Conservation (phyloP, 2,797 vertebrate genomes). For the Lophotriccus pileatus region DNA sequence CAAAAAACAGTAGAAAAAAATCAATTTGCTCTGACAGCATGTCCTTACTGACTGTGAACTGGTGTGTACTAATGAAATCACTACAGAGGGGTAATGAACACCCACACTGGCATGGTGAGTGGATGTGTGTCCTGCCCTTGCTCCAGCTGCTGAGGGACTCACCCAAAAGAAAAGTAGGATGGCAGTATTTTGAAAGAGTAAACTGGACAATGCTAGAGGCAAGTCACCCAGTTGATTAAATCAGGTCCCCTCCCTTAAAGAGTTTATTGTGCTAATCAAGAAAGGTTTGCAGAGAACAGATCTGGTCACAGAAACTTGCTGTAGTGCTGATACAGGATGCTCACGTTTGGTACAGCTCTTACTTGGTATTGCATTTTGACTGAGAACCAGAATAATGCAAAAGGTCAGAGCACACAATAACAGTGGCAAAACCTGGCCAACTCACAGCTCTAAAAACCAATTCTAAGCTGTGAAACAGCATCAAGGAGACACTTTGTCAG, state of each 20-base stretch:
- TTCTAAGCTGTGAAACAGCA: neutral
- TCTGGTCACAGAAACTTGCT: neutral
- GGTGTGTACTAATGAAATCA: neutral
- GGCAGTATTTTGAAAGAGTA: neutral
- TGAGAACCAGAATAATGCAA: neutral
- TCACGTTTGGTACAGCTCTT: neutral
- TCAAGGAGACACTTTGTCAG: neutral
- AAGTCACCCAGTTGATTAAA: neutral
- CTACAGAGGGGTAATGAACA: neutral
- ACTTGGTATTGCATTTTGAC: neutral
- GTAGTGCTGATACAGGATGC: neutral
- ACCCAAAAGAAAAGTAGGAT: neutral
- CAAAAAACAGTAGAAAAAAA: neutral
- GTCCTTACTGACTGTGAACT: neutral
- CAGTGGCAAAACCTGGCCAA: neutral
- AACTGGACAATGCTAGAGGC: neutral
- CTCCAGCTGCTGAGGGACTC: neutral
- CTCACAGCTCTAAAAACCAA: neutral
- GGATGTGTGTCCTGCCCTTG: rapidly evolving
- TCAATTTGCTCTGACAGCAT: neutral
- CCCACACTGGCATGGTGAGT: neutral
- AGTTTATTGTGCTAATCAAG: neutral
- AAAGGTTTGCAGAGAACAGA: neutral
- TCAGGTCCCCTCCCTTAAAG: neutral
- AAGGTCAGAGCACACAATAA: neutral